phyloP scores from a whole-genome alignment of 2,888 invertebrate genomes.

The Caenorhabditis imperialis region DNA sequence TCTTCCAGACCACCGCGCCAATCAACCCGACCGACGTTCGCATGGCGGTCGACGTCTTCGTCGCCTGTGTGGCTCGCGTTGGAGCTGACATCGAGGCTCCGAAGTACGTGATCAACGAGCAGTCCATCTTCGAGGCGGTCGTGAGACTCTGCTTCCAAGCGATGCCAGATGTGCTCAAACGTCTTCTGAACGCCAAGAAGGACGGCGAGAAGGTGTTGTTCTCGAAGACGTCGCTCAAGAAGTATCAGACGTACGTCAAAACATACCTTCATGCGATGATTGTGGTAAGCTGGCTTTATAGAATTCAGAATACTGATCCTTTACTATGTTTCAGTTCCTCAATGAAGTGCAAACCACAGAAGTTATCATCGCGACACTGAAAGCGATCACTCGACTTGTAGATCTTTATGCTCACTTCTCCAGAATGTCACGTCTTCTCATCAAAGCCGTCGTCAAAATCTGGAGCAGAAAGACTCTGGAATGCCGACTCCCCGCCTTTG shows the following conservation, averaged over 20 bases:
- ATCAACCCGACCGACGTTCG: conserved; percentile 54
- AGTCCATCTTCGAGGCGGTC: conserved; percentile 72
- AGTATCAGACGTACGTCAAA: conserved; percentile 43
- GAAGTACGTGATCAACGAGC: conserved; percentile 71
- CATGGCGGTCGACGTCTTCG: conserved; percentile 72
- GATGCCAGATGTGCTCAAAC: conserved; percentile 65
- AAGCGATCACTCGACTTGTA: conserved; percentile 65
- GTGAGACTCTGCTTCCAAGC: conserved; percentile 71
- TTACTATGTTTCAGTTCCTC: conserved; percentile 66
- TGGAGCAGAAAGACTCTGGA: conserved; percentile 75
- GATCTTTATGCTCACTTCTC: conserved; percentile 69
- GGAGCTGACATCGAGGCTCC: conserved; percentile 71
- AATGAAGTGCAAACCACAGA: conserved; percentile 68
- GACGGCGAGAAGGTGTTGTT: conserved; percentile 34
- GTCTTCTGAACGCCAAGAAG: conserved; percentile 50
- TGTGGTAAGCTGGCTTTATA: conserved; percentile 19
- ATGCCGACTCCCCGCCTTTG: conserved; percentile 70
- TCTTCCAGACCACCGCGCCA: conserved; percentile 46
- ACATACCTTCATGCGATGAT: conserved; percentile 51
- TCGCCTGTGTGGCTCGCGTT: conserved; percentile 72
- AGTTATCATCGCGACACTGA: conserved; percentile 68
- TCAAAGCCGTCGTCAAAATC: conserved; percentile 67
- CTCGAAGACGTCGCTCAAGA: conserved; percentile 42
- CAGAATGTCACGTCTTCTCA: conserved; percentile 62
- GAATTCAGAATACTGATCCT: too few relatives aligned